Evolutionary conservation across 2,888 invertebrate genomes (phyloP).

Genomic region (Psylliodes chrysocephalus): DNA sequence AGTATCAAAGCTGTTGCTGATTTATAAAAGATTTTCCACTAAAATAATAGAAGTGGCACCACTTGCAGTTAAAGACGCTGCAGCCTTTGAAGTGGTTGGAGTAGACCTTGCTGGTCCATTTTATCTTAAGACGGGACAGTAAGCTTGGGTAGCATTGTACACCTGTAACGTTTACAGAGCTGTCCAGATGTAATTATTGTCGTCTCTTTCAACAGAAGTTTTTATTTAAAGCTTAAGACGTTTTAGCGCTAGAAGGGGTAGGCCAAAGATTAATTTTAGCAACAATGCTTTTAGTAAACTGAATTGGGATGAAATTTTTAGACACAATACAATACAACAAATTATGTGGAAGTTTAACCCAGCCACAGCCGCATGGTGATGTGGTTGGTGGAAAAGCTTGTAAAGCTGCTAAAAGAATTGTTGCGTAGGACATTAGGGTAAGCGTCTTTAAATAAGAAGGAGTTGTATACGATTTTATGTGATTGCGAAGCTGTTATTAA

Average conservation of each 20-base stretch:
- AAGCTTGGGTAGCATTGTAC: constrained; percentile 56
- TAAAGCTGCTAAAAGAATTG: neutral
- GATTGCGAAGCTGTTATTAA: neutral
- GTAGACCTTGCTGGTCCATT: no score
- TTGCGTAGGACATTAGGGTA: neutral
- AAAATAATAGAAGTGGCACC: constrained; percentile 39
- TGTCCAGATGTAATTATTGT: constrained; percentile 58
- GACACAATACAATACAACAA: neutral
- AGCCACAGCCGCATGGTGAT: neutral
- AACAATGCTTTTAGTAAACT: neutral
- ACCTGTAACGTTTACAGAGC: constrained; percentile 59
- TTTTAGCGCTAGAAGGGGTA: constrained; percentile 32
- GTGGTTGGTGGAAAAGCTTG: neutral
- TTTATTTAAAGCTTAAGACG: no score
- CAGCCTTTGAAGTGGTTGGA: no score
- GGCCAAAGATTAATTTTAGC: neutral
- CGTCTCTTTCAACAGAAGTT: constrained; percentile 48
- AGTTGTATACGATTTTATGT: neutral
- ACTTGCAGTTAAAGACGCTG: no score
- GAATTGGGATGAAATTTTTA: neutral
- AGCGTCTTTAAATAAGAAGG: neutral
- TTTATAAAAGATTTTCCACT: no score
- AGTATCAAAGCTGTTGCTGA: constrained; percentile 30
- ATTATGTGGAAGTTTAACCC: neutral
- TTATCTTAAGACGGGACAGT: constrained; percentile 43